These are phyloP conservation scores for Decapterus maruadsi DNA, from an alignment of 2,797 vertebrate species.

Conservation along the genomic window DNA sequence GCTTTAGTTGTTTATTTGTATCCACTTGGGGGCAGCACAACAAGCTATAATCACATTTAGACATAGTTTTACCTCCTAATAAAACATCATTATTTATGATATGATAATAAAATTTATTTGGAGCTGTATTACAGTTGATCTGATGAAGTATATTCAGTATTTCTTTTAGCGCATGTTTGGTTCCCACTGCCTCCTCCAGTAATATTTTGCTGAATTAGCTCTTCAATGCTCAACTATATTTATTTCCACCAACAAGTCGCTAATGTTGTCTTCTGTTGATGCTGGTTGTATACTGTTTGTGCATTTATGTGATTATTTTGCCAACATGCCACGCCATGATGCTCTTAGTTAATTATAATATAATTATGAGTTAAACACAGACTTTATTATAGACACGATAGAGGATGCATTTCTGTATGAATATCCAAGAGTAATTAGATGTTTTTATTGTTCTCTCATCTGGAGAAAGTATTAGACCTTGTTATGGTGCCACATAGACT, in stretches of 20 bases:
- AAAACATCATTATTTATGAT: no score
- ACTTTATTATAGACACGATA: not conserved
- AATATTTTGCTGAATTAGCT: not conserved
- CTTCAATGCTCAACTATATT: not conserved
- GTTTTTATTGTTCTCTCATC: not conserved
- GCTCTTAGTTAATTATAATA: no score
- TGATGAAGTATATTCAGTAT: not conserved
- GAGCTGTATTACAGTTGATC: not conserved
- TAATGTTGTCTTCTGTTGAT: not conserved
- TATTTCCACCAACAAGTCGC: not conserved
- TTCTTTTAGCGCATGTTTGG: not conserved
- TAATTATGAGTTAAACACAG: not conserved
- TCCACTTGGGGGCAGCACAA: not conserved
- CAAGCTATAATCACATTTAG: not conserved
- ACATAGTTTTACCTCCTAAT: not conserved
- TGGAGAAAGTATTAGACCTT: slow-evolving; percentile 3
- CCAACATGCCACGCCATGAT: no score
- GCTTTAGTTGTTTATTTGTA: not conserved
- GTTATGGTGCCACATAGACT: not conserved
- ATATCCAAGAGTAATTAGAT: not conserved
- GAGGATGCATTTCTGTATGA: not conserved
- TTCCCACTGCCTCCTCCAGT: not conserved
- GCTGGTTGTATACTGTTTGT: not conserved
- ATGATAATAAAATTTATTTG: not conserved
- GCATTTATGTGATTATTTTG: no score